These are phyloP conservation scores for Apocheima hispidaria DNA, from an alignment of 2,888 invertebrate genomes.

Conservation along the genomic window DNA sequence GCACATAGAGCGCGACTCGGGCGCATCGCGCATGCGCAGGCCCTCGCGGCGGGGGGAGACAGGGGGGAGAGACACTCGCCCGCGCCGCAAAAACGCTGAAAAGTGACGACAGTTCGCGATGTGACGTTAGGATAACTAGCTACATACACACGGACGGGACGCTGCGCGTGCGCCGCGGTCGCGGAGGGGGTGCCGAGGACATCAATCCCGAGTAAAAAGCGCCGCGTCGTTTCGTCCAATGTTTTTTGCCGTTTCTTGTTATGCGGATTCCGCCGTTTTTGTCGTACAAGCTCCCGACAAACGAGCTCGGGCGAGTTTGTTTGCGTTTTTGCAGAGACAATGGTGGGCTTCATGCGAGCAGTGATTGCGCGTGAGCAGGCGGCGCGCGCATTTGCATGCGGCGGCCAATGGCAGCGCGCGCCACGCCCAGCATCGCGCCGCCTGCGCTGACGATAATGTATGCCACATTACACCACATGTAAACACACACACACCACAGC, in stretches of 20 bases:
- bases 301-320: constrained; percentile 60
- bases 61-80: constrained; percentile 44
- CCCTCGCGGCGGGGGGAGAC: not conserved
- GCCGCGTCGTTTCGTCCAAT: constrained; percentile 53
- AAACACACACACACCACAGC: constrained; percentile 19
- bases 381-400: constrained; percentile 77
- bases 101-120: constrained; percentile 40
- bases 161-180: constrained; percentile 34
- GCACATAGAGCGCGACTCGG: constrained; percentile 36
- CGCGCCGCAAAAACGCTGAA: constrained; percentile 35
- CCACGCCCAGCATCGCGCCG: constrained; percentile 55
- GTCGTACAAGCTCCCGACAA: constrained; percentile 69
- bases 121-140: constrained; percentile 44
- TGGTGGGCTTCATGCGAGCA: constrained; percentile 60
- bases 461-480: constrained; percentile 20
- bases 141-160: constrained; percentile 23
- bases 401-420: constrained; percentile 63
- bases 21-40: constrained; percentile 16
- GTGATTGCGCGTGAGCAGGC: constrained; percentile 72
- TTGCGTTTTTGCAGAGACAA: constrained; percentile 69
- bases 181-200: constrained; percentile 45
- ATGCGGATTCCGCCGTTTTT: constrained; percentile 78
- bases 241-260: constrained; percentile 81
- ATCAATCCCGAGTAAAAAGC: constrained; percentile 79
- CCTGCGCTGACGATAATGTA: constrained; percentile 29